Percentiles rank a stretch among this genome's conserved stretches.
phyloP scores from a whole-genome alignment of 2,888 invertebrate genomes.

The Agrypnus murinus region DNA sequence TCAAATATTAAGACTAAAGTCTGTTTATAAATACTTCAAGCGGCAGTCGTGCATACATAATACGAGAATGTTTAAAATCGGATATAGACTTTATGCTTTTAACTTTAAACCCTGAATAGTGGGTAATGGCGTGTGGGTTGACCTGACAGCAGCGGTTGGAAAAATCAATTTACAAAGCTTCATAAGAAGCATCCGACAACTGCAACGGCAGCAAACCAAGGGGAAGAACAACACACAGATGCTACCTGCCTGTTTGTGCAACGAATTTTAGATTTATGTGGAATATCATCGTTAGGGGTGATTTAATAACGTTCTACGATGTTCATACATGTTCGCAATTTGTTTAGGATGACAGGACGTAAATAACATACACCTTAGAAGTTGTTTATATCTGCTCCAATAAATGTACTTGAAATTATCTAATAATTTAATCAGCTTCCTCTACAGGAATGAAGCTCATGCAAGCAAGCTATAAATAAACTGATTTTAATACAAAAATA shows the following conservation, averaged over 20 bases:
- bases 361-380: slow-evolving; percentile 17
- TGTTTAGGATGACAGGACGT: slow-evolving; percentile 26
- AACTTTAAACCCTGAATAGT: slow-evolving; percentile 37
- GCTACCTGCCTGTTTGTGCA: slow-evolving; percentile 27
- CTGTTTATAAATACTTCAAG: slow-evolving; percentile 31
- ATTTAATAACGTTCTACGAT: slow-evolving; percentile 30
- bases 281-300: slow-evolving; percentile 31
- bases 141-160: slow-evolving; percentile 38
- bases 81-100: slow-evolving; percentile 41
- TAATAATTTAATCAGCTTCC: neutral
- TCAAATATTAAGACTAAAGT: neutral
- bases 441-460: neutral
- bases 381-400: slow-evolving; percentile 16
- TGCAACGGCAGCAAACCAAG: slow-evolving; percentile 11
- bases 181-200: slow-evolving; percentile 14
- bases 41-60: slow-evolving; percentile 43
- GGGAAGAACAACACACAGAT: slow-evolving; percentile 18
- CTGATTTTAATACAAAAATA: no score
- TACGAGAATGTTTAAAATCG: slow-evolving; percentile 36
- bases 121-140: slow-evolving; percentile 41
- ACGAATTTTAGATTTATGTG: slow-evolving; percentile 34
- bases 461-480: no score
- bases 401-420: slow-evolving; percentile 19
- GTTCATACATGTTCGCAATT: slow-evolving; percentile 35
- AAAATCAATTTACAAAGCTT: slow-evolving; percentile 40